phyloP scores from a whole-genome alignment of 2,888 invertebrate genomes.

The Actias luna region DNA sequence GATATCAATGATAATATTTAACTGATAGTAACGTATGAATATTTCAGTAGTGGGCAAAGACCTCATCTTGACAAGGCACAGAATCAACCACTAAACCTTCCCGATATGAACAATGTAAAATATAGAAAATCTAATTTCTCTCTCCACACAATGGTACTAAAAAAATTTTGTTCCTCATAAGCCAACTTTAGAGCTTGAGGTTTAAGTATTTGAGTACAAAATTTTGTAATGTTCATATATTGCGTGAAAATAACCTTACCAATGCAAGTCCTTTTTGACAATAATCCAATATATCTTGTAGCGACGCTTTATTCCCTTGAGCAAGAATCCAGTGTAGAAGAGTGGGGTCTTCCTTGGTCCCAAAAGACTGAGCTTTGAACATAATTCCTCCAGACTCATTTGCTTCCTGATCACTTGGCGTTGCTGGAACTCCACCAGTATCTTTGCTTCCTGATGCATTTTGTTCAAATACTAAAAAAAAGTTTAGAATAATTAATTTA shows the following conservation, averaged over 20 bases:
- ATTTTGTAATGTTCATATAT: not conserved
- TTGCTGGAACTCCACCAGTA: conserved; percentile 24
- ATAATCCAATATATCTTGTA: conserved; percentile 89
- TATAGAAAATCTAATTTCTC: not conserved
- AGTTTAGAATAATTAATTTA: not conserved
- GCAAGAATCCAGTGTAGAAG: conserved; percentile 93
- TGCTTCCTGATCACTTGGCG: conserved; percentile 26
- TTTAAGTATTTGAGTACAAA: too few relatives aligned
- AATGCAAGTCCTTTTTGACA: conserved; percentile 89
- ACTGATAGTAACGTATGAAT: not conserved
- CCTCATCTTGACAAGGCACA: not conserved
- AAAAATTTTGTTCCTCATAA: too few relatives aligned
- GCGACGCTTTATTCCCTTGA: conserved; percentile 89
- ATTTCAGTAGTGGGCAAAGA: not conserved
- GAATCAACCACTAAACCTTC: not conserved
- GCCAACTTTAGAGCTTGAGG: too few relatives aligned
- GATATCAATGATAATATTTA: conserved; percentile 4
- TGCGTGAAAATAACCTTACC: conserved; percentile 59
- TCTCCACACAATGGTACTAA: too few relatives aligned
- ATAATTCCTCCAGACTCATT: conserved; percentile 61
- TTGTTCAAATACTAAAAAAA: conserved; percentile 60
- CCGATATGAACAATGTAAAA: not conserved
- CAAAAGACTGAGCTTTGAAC: conserved; percentile 58
- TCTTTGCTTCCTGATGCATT: conserved; percentile 59
- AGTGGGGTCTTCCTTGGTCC: conserved; percentile 78